Percentiles rank a stretch among this genome's conserved stretches.
Conservation (phyloP, 2,113 vertebrate species). For the Osmerus mordax region DNA sequence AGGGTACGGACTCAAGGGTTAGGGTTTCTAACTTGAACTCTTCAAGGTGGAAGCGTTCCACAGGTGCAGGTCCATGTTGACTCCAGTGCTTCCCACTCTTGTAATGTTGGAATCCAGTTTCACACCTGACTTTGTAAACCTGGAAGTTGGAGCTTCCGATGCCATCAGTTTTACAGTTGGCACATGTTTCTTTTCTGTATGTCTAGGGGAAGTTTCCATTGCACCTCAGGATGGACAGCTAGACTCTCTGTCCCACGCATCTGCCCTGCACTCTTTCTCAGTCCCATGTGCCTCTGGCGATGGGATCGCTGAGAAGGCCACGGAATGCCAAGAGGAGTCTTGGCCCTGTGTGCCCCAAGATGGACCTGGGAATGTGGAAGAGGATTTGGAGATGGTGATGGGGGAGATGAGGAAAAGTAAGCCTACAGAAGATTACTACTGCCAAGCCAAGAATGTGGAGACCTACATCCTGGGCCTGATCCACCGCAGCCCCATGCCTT, state of each 20-base stretch:
- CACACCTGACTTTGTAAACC: neutral
- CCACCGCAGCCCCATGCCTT: conserved; percentile 68
- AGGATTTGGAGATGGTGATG: neutral
- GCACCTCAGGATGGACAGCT: conserved; percentile 26
- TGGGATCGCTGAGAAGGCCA: conserved; percentile 28
- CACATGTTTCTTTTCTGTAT: neutral
- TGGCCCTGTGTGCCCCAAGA: conserved; percentile 50
- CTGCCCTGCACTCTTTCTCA: conserved; percentile 62
- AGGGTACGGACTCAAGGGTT: no score
- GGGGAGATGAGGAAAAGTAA: conserved; percentile 37
- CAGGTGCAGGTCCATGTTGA: no score
- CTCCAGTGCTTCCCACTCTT: no score
- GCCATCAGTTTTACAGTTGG: neutral
- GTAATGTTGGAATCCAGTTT: no score
- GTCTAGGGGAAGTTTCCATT: conserved; percentile 38
- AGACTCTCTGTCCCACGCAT: conserved; percentile 32
- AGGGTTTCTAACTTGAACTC: no score
- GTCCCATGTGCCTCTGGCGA: conserved; percentile 57
- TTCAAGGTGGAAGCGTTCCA: no score
- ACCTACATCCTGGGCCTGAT: conserved; percentile 79
- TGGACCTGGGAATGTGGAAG: neutral
- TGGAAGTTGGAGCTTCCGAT: neutral
- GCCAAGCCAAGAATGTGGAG: conserved; percentile 68
- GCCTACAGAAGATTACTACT: conserved; percentile 43
- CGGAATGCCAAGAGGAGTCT: conserved; percentile 42